These are phyloP conservation scores for Hippocampus mohnikei DNA, from an alignment of 2,113 vertebrate species.

Conservation along the genomic window DNA sequence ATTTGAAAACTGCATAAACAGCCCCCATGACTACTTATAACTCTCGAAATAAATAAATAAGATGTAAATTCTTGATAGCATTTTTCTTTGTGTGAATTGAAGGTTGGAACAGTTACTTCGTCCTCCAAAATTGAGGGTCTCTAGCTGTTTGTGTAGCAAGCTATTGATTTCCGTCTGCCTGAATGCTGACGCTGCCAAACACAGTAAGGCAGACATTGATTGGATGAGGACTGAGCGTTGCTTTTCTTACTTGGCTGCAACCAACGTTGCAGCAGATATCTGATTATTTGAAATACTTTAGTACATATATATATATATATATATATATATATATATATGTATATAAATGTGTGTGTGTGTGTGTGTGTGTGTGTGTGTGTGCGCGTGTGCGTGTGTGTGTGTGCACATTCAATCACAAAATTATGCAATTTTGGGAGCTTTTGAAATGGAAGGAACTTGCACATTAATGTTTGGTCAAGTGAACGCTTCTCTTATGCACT, in stretches of 20 bases:
- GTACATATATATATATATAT: conserved; percentile 30
- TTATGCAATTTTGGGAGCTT: conserved; percentile 22
- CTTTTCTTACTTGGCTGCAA: conserved; percentile 28
- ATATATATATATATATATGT: too few species aligned
- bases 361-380: too few species aligned
- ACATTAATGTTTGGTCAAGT: conserved; percentile 6
- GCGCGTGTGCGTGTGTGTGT: too few species aligned
- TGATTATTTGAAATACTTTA: not conserved
- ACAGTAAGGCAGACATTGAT: conserved; percentile 25
- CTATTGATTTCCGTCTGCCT: conserved; percentile 31
- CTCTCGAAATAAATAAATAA: too few species aligned
- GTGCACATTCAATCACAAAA: conserved; percentile 21
- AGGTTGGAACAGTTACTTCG: conserved; percentile 16
- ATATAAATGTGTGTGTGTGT: too few species aligned
- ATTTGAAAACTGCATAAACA: not conserved
- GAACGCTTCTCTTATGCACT: conserved; percentile 23
- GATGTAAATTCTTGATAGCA: not conserved
- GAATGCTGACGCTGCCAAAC: conserved; percentile 32
- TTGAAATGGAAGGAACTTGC: conserved; percentile 19
- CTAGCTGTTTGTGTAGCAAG: conserved; percentile 23
- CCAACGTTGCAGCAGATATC: conserved; percentile 26
- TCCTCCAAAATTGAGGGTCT: conserved; percentile 1
- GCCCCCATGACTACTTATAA: not conserved
- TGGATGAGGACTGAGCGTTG: conserved; percentile 1
- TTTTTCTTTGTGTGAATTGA: conserved; percentile 2